Conservation (phyloP, 2,113 vertebrate genomes). For the Myrmophylax atrothorax region DNA sequence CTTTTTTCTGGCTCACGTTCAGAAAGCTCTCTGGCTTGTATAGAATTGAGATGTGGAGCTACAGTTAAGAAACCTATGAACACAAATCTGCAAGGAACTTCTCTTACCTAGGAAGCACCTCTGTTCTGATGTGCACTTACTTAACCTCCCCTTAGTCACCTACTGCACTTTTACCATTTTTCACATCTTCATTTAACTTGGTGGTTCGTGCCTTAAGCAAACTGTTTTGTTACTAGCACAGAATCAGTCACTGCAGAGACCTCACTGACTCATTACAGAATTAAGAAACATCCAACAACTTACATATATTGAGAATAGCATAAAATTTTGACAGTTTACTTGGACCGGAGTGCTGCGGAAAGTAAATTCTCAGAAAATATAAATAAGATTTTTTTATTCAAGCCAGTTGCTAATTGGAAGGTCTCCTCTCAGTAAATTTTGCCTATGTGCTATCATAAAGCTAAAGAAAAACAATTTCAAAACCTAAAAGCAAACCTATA, state of each 20-base stretch:
- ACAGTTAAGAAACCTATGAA: background rate
- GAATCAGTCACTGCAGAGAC: background rate
- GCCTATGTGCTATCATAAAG: background rate
- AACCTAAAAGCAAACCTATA: background rate
- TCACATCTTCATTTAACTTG: background rate
- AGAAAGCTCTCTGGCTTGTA: background rate
- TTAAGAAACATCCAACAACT: background rate
- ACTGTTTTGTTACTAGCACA: background rate
- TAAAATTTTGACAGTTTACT: background rate
- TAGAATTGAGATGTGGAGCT: background rate
- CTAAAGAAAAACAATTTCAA: background rate
- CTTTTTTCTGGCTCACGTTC: background rate
- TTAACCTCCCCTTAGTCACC: background rate
- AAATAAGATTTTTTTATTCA: background rate
- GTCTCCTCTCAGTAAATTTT: background rate
- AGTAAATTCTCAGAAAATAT: background rate
- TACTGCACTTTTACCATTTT: background rate
- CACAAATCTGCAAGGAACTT: background rate
- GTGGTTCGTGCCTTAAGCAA: background rate
- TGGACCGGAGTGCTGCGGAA: background rate
- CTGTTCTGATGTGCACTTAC: background rate
- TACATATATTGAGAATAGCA: background rate
- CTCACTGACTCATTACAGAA: background rate
- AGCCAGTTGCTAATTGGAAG: background rate
- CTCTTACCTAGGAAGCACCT: background rate